Conservation (phyloP, 2,797 vertebrate species). For the Acrossocheilus wenchowensis region DNA sequence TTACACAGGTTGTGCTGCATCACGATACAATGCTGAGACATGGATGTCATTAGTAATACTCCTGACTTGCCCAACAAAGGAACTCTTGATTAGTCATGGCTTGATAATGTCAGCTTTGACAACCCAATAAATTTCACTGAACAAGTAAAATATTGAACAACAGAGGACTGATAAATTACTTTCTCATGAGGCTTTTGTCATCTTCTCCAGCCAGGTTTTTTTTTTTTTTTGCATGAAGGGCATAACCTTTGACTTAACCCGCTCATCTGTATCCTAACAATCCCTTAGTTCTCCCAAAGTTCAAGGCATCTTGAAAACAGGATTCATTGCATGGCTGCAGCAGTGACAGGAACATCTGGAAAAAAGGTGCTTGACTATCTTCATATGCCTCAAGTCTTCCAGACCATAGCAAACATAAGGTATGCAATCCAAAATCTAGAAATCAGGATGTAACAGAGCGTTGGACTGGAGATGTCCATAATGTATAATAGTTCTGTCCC, state of each 20-base stretch:
- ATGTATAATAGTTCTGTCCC: not conserved
- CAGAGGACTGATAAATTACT: not conserved
- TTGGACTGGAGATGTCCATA: not conserved
- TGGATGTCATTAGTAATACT: not conserved
- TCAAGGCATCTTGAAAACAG: constrained; percentile 12
- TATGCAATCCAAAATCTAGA: not conserved
- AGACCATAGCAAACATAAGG: not conserved
- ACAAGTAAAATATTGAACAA: not conserved
- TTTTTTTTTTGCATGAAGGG: constrained; percentile 15
- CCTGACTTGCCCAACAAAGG: not conserved
- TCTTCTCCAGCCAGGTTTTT: not conserved
- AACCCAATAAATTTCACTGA: not conserved
- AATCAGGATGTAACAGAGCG: not conserved
- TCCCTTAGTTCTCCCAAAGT: not conserved
- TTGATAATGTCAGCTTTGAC: not conserved
- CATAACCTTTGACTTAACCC: constrained; percentile 12
- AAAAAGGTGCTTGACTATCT: constrained; percentile 4
- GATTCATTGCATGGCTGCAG: constrained; percentile 8
- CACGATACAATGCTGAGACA: too few species aligned
- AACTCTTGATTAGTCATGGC: not conserved
- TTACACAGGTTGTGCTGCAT: too few species aligned
- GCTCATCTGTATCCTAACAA: not conserved
- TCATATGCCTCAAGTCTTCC: not conserved
- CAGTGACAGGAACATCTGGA: constrained; percentile 34
- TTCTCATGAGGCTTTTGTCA: not conserved